Evolutionary conservation across 1,140 invertebrate genomes (phyloP), one percentile per base, ranked within the genome.

Genomic region (Danaus melanippus): DNA sequence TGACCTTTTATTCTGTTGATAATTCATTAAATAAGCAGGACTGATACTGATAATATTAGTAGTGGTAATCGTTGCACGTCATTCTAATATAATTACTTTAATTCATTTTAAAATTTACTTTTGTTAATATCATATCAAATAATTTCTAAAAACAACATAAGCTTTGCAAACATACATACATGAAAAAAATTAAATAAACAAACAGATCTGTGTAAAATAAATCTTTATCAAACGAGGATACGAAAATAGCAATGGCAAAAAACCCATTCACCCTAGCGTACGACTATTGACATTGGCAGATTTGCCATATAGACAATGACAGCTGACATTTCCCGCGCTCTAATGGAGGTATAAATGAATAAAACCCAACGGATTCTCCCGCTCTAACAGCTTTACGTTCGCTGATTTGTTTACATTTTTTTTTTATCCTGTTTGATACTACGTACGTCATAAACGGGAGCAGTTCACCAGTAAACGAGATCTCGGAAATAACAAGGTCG

Each of bases 341-440:
- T 56, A 62, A 60, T 49, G 64, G 60, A 12, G 58, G 63, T 72
- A 71, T 60, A 64, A 32, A 3, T 46, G 60, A 55, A 58, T 53
- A 78, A 76, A 79, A 71, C 69, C 77, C 76, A 70, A 53, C 58
- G 79, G 79, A 72, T 71, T 78, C 70, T 69, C 76, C 80, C 65
- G 63, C 55, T 62, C 69, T 70, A 68, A 73, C 69, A 70, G 60
- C 67, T 75, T 72, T 76, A 74, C 66, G 67, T 63, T 64, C 41
- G 60, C 42, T 55, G 45, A 66, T 71, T 72, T 76, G 70, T 79
- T 82, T 79, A 77, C 69, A 67, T 77, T 79, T 80, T 75, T 80
- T 75, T 80, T 75, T 80, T 76, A 32, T 71, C 64, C 69, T 65
- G 58, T 46, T 70, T 49, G 52, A 41, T 56, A 51, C 42, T 58